Conservation (phyloP, 2,797 vertebrate genomes). For the Prionace glauca region DNA sequence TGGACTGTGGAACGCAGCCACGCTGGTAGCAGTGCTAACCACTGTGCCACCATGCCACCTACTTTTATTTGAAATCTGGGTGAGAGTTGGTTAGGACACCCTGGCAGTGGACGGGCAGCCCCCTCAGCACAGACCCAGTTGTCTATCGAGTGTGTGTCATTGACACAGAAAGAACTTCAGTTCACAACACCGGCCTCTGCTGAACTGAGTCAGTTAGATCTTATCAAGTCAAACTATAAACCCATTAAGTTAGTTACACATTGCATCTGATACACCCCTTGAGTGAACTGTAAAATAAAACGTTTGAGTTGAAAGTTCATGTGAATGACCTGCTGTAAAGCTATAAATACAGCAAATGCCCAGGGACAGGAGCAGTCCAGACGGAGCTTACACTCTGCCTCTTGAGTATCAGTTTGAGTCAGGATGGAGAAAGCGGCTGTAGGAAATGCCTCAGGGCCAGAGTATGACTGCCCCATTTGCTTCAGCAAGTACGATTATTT, state of each 20-base stretch:
- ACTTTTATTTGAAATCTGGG: neutral
- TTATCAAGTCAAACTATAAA: constrained; percentile 12
- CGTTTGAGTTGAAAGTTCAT: neutral
- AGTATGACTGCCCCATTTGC: neutral
- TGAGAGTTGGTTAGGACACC: neutral
- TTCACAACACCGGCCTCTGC: neutral
- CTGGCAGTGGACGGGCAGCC: neutral
- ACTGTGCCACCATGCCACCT: too few species aligned
- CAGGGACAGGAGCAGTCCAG: neutral
- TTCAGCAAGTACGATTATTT: constrained; percentile 21
- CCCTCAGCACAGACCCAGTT: neutral
- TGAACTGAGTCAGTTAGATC: neutral
- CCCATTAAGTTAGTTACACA: constrained; percentile 1
- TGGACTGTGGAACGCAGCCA: too few species aligned
- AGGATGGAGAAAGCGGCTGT: neutral
- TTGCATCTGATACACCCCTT: neutral
- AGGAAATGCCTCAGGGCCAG: neutral
- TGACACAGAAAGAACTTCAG: neutral
- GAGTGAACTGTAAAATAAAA: neutral
- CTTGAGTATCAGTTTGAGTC: neutral
- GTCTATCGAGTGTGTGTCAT: neutral
- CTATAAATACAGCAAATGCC: neutral
- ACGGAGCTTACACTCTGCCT: neutral
- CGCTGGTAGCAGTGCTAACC: neutral
- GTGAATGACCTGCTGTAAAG: neutral